Evolutionary conservation across 1,140 invertebrate genomes (phyloP), one percentile per base, ranked within the genome.

Genomic region (Leptinotarsa undecemlineata): DNA sequence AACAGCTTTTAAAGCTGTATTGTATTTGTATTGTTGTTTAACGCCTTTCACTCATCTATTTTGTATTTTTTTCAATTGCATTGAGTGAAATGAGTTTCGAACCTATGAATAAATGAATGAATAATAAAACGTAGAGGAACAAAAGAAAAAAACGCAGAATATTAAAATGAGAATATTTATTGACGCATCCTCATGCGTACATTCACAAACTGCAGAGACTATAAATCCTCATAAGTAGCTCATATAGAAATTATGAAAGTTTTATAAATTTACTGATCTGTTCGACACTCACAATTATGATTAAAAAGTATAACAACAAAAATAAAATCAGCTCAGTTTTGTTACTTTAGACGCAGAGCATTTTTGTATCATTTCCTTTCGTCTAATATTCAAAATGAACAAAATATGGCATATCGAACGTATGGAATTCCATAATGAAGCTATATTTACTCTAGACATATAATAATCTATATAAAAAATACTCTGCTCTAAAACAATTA

Each of bases 161-260:
- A 48, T 79, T 73, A 80, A 81, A 81, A 80, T 81, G 78, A 81
- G 75, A 81, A 81, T 79, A 79, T 81, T 81, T 81, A 81, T 81
- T 80, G 74, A 79, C 80, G 80, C 77, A 81, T 77, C 73, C 69
- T 51, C 60, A 76, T 78, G 79, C 80, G 80, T 79, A 77, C 80
- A 81, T 79, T 81, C 76, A 81, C 78, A 77, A 79, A 79, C 78
- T 81, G 78, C 79, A 78, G 75, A 79, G 78, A 79, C 73, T 75
- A 79, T 76, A 57, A 79, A 78, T 72, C 76, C 78, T 69, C 73
- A 77, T 79, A 79, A 77, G 74, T 78, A 81, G 77, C 77, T 80
- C 76, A 77, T 79, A 57, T 57, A 57, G 51, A 57, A 57, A 78
- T 78, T 79, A 75, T 77, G 75, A 80, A 80, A 80, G 77, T 57